Evolutionary conservation across 2,113 vertebrate genomes (phyloP), one percentile per base, ranked within the genome.

Genomic region (Urocynchramus pylzowi): DNA sequence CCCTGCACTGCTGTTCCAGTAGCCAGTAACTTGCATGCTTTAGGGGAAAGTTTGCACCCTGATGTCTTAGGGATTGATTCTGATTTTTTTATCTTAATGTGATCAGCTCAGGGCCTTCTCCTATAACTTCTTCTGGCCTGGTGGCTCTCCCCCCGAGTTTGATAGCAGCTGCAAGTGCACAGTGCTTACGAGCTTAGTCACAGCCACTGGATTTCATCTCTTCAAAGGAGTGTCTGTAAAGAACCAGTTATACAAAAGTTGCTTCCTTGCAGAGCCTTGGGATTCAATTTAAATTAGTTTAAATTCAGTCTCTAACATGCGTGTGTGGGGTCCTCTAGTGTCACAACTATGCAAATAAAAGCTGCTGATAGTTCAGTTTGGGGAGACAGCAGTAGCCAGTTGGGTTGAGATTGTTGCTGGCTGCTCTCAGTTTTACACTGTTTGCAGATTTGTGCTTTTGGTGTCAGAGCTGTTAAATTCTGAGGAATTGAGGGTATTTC

Each of bases 311-410:
- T 31, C 14, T 44, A 64, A 21, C 10, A 7, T 47, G 82, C 0
- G 2, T 52, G 5, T 75, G 44, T n/a, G 87, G 60, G 68, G 93
- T 94, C 96, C 96, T 78, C 96, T 96, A 94, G 93, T 92, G 95
- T 95, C 78, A 47, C 33, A 93, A 44, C 73, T 80, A 63, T 86
- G 90, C 83, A 86, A 93, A 88, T 54, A 70, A 77, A 87, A 93
- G 57, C 71, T 88, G 81, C 59, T 70, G 39, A 17, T 80, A 23
- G 30, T 63, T 88, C 17, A 35, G 50, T 50, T 74, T 81, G 35
- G 49, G 61, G 74, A 88, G 59, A 13, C 74, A 90, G 54, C 59
- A 59, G 54, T 7, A 86, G 22, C n/a, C 35, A 28, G 12, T 22
- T 33, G 56, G 56, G 65, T 73, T 57, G 37, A 85, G 47, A 33